These are phyloP conservation scores for Blastobasis adustella DNA, from an alignment of 2,888 invertebrate species.

Conservation along the genomic window DNA sequence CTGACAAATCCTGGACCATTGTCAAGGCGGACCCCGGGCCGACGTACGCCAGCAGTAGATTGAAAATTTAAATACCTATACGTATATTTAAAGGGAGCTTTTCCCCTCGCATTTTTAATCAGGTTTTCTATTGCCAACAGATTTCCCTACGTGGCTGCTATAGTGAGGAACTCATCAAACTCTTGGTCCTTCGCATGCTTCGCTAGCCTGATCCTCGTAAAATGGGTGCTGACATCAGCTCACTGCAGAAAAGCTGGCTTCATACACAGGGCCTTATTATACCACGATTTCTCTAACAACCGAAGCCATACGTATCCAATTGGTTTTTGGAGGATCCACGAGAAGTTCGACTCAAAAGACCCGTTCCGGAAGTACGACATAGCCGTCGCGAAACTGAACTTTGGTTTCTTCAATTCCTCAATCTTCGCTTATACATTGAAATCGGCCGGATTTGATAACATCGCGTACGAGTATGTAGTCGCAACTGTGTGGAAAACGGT, in stretches of 20 bases:
- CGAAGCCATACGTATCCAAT: conserved; percentile 43
- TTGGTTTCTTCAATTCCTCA: conserved; percentile 22
- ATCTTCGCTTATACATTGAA: conserved; percentile 20
- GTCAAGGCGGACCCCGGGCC: too few relatives aligned
- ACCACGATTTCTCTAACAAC: conserved; percentile 44
- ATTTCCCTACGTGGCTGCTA: conserved; percentile 52
- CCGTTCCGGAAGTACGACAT: conserved; percentile 39
- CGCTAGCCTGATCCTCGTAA: conserved; percentile 47
- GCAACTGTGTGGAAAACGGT: conserved; percentile 58
- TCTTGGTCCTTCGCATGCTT: conserved; percentile 54
- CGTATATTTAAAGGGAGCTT: too few relatives aligned
- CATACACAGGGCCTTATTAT: conserved; percentile 43
- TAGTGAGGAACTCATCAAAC: conserved; percentile 37
- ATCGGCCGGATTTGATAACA: conserved; percentile 36
- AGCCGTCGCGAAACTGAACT: conserved; percentile 49
- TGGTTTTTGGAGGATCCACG: conserved; percentile 51
- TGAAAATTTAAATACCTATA: too few relatives aligned
- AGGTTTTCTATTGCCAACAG: too few relatives aligned
- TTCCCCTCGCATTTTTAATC: too few relatives aligned
- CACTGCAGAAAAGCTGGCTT: conserved; percentile 44
- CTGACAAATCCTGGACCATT: too few relatives aligned
- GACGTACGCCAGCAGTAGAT: too few relatives aligned
- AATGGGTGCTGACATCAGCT: conserved; percentile 55
- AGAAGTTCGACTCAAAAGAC: conserved; percentile 35
- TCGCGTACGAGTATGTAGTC: conserved; percentile 14